Evolutionary conservation across 2,113 vertebrate species (phyloP).

Genomic region (Apteryx mantelli): DNA sequence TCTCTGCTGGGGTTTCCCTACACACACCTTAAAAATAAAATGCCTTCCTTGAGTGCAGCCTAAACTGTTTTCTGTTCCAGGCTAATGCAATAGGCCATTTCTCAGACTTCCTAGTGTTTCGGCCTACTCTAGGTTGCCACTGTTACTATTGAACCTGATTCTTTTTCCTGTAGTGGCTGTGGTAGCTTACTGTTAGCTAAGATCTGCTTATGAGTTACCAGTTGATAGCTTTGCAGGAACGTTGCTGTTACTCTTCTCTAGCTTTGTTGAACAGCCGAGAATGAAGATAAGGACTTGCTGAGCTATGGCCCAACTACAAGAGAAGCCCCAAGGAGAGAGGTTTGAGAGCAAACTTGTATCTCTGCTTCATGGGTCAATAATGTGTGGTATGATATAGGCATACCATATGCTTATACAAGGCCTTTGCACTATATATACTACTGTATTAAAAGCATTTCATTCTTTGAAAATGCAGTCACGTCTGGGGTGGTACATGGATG

Average conservation of each 20-base stretch:
- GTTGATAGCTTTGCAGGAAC: not conserved
- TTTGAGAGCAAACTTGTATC: not conserved
- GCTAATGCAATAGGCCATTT: not conserved
- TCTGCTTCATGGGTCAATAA: not conserved
- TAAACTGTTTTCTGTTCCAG: not conserved
- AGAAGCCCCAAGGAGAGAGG: accelerated
- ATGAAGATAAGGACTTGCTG: not conserved
- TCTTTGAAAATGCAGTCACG: slow-evolving; percentile 44
- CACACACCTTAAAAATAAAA: not conserved
- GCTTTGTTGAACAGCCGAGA: not conserved
- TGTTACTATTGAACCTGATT: not conserved
- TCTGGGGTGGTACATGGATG: not conserved
- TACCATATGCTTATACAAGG: not conserved
- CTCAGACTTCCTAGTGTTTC: not conserved
- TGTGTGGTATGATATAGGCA: not conserved
- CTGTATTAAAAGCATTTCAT: slow-evolving; percentile 31
- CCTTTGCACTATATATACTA: slow-evolving; percentile 24
- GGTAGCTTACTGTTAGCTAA: not conserved
- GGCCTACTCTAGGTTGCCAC: not conserved
- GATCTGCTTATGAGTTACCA: not conserved
- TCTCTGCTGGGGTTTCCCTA: not conserved
- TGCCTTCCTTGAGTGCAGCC: not conserved
- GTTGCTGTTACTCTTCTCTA: not conserved
- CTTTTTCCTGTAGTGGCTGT: not conserved
- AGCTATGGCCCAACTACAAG: not conserved